These are phyloP conservation scores for Semicossyphus pulcher DNA, from an alignment of 2,113 vertebrate species.

Conservation along the genomic window DNA sequence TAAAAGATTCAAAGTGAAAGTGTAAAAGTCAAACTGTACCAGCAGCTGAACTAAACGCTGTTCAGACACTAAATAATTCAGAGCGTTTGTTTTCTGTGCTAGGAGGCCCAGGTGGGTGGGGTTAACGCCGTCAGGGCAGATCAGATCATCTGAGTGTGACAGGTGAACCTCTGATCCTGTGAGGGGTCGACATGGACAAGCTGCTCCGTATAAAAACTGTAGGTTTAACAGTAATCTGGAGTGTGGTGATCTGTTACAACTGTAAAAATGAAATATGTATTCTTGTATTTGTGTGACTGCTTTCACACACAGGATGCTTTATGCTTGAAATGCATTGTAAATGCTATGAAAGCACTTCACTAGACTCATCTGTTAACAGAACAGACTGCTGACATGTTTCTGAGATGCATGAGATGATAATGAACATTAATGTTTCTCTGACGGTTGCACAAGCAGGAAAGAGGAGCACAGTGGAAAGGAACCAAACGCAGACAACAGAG, in stretches of 20 bases:
- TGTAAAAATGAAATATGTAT: too few species aligned
- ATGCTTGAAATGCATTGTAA: too few species aligned
- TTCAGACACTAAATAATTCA: constrained; percentile 63
- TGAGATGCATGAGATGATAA: too few species aligned
- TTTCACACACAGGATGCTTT: too few species aligned
- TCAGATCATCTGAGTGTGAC: constrained; percentile 41
- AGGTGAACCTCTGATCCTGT: constrained; percentile 1
- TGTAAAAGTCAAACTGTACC: constrained; percentile 60
- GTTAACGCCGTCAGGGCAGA: constrained; percentile 33
- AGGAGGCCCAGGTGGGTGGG: constrained; percentile 29
- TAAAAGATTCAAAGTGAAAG: constrained; percentile 33
- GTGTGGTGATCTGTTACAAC: neutral
- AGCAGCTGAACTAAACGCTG: constrained; percentile 33
- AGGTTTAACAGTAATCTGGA: neutral
- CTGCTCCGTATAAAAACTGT: neutral
- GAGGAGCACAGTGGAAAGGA: too few species aligned
- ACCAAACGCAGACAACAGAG: too few species aligned
- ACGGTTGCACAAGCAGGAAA: too few species aligned
- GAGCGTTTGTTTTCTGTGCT: constrained; percentile 47
- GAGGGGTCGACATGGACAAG: neutral
- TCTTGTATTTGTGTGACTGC: neutral
- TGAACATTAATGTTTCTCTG: too few species aligned
- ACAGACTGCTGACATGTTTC: too few species aligned
- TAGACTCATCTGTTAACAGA: too few species aligned
- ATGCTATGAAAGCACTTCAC: too few species aligned